Conservation (phyloP, 2,113 vertebrate species). For the Sialia sialis region DNA sequence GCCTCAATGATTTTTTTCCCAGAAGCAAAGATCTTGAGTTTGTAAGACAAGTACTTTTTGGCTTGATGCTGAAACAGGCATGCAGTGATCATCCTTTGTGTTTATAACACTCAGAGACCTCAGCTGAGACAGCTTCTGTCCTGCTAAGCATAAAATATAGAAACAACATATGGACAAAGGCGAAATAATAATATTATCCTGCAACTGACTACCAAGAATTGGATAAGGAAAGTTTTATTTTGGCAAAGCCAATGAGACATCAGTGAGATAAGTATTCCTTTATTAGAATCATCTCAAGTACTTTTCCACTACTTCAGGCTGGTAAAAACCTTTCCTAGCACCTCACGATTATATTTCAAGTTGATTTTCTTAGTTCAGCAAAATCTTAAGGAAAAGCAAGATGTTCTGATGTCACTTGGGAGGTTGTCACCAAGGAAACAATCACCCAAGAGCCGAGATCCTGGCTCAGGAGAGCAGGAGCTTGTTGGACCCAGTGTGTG, state of each 20-base stretch:
- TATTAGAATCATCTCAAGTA: background rate
- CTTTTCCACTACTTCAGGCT: background rate
- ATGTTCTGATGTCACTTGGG: background rate
- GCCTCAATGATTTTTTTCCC: background rate
- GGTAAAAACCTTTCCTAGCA: background rate
- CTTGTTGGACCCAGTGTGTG: background rate
- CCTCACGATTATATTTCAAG: background rate
- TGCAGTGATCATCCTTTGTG: background rate
- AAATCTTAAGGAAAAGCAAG: background rate
- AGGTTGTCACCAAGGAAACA: rapidly evolving
- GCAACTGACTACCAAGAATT: background rate
- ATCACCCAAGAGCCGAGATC: background rate
- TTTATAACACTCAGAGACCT: background rate
- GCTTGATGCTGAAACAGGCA: background rate
- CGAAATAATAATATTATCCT: background rate
- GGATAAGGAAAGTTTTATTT: background rate
- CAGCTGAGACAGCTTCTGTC: background rate
- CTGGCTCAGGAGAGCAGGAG: background rate
- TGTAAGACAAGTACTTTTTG: background rate
- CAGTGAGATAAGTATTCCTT: background rate
- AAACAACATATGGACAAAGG: background rate
- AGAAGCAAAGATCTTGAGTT: background rate
- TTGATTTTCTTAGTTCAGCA: background rate
- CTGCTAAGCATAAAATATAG: background rate
- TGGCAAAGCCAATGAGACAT: background rate